Evolutionary conservation across 2,113 vertebrate species (phyloP), one percentile per base, ranked within the genome.

Genomic region (Cynopterus brachyotis): DNA sequence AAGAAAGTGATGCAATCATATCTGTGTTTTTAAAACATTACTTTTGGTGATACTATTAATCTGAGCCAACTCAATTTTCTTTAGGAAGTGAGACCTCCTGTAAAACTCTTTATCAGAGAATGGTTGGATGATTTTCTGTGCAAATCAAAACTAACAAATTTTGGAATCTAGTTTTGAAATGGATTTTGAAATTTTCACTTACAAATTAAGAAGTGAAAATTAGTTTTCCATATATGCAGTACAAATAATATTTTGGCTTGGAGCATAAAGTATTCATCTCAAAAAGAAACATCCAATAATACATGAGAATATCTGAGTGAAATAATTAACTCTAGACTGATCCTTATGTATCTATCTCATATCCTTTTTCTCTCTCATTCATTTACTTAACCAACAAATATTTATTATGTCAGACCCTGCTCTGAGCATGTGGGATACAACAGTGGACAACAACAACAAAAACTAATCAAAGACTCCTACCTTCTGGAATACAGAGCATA

Each of bases 21-120:
- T 42, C 30, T 80, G 64, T 76, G 53, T 78, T 72, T 50, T 76
- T 76, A 76, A 57, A 9, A 70, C 80, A 42, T 53, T 50, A 64
- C 16, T 59, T 47, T 4, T 95, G n/a, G 57, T 94, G 66, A 81
- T 81, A 47, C 24, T 55, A 69, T 47, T 79, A 47, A 80, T 62
- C 15, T 30, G 28, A 35, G 37, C 67, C 64, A 93, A 96, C 66
- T 80, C 76, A 88, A 6, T 88, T 93, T 79, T 93, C 67, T 81
- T 83, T 72, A 91, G 67, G 30, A 94, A 90, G 15, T 42, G 79
- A 87, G 15, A 82, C 13, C n/a, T 84, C 35, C 59, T 79, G 80
- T 35, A 82, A 88, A 97, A 81, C 26, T 75, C 62, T 24, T 67
- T 67, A 40, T 16, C n/a, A 10, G 12, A 47, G 4, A 89, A 12